These are phyloP conservation scores for Aporrectodea caliginosa DNA, from an alignment of 1,140 invertebrate species.

Conservation along the genomic window DNA sequence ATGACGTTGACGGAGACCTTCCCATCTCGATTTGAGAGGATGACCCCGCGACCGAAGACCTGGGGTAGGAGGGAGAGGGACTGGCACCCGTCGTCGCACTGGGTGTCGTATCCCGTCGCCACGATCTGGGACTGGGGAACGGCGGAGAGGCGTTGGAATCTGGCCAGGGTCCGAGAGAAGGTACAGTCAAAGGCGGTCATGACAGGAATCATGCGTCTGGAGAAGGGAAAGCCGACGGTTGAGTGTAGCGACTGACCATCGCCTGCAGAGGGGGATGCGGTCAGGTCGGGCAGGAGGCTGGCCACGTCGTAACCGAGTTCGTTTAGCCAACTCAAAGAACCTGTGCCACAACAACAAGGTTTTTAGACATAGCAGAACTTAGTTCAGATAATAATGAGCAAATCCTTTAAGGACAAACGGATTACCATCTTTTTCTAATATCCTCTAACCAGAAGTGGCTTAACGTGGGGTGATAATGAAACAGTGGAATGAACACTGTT, in stretches of 20 bases:
- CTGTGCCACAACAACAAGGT: not conserved
- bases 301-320: conserved; percentile 2
- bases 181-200: conserved; percentile 54
- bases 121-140: not conserved
- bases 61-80: conserved; percentile 54
- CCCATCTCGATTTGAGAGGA: conserved; percentile 61
- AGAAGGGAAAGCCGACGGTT: not conserved
- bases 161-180: conserved; percentile 50
- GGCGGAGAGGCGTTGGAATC: conserved; percentile 41
- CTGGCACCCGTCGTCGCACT: not conserved
- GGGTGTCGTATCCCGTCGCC: not conserved
- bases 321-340: not conserved
- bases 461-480: too few relatives aligned
- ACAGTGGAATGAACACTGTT: too few relatives aligned
- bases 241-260: not conserved
- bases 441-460: too few relatives aligned
- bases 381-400: too few relatives aligned
- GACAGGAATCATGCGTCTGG: conserved; percentile 58
- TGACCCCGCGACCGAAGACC: conserved; percentile 70
- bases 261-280: not conserved
- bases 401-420: too few relatives aligned
- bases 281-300: not conserved
- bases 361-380: too few relatives aligned
- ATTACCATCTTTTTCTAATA: too few relatives aligned
- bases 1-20: conserved; percentile 80